Conservation (phyloP, 2,888 invertebrate species). For the Callinectes sapidus region DNA sequence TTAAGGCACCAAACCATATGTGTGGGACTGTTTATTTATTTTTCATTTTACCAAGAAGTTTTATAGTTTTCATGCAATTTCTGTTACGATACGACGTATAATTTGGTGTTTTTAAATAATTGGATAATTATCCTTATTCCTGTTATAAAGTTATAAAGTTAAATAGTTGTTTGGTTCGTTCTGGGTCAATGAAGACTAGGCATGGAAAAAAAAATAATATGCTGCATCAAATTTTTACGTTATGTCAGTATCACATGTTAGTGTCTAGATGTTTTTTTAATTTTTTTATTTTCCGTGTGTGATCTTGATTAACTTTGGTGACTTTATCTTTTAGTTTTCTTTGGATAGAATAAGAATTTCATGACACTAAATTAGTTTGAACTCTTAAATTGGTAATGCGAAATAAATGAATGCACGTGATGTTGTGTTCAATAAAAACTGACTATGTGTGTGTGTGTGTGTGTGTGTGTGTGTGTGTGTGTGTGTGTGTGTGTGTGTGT, state of each 20-base stretch:
- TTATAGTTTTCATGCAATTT: background rate
- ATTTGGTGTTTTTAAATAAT: background rate
- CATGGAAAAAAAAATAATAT: too few species aligned
- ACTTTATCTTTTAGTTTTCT: too few species aligned
- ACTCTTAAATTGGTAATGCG: too few species aligned
- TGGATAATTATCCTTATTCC: background rate
- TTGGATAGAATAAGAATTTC: too few species aligned
- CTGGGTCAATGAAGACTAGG: background rate
- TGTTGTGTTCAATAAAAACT: background rate
- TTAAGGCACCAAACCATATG: background rate
- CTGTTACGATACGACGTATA: background rate
- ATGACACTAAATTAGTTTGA: too few species aligned
- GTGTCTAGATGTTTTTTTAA: background rate
- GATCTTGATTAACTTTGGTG: background rate
- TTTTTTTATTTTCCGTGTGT: background rate
- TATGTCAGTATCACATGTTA: too few species aligned
- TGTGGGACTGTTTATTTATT: background rate
- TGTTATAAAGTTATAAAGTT: too few species aligned
- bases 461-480: conserved; percentile 17
- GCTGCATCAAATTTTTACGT: too few species aligned
- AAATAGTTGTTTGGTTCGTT: too few species aligned
- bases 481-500: conserved; percentile 5
- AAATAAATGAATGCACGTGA: background rate
- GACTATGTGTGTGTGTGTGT: conserved; percentile 8
- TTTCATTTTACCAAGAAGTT: background rate